Evolutionary conservation across 2,113 vertebrate genomes (phyloP), one percentile per base, ranked within the genome.

Genomic region (Mobula hypostoma): DNA sequence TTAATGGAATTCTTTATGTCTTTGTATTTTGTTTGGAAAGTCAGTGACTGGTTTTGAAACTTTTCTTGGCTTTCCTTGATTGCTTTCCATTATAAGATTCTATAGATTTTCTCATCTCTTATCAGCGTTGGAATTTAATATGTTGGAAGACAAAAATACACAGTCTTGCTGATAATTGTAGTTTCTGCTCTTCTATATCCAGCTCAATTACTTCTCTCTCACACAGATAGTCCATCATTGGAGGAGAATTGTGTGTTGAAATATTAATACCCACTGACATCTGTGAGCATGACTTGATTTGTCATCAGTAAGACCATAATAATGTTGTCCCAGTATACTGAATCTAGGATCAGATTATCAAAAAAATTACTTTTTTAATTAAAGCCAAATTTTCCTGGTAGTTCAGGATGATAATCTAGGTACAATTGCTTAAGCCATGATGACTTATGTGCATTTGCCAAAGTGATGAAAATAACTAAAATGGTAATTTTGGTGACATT

Each of bases 401-500:
- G 61, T 88, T 88, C 83, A n/a, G 83, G 27, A 11, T 61, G 12
- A 14, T 63, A 88, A 61, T 88, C 56, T 27, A 63, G 83, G 56
- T 63, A n/a, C 11, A 27, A 12, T n/a, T 88, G 27, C 27, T 87
- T 63, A 12, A 61, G 27, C 61, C 83, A 15, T 15, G 58, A 27
- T 88, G 27, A 61, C 58, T n/a, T 58, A 88, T n/a, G 63, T 88
- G 58, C 27, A 88, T 63, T 88, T 88, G 83, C 58, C 27, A 63
- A n/a, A 88, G 58, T 88, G 29, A 88, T 88, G 56, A 85, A 56
- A 85, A 0, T 27, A 24, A 88, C 1, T 27, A 24, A 88, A 56
- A n/a, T 88, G 83, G 76, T 61, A 63, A 88, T 88, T 88, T 88
- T 88, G 27, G 83, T 88, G 83, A n/a, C 83, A 88, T 63, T 88